phyloP scores from a whole-genome alignment of 2,113 vertebrate genomes.

The Phaethornis superciliosus region DNA sequence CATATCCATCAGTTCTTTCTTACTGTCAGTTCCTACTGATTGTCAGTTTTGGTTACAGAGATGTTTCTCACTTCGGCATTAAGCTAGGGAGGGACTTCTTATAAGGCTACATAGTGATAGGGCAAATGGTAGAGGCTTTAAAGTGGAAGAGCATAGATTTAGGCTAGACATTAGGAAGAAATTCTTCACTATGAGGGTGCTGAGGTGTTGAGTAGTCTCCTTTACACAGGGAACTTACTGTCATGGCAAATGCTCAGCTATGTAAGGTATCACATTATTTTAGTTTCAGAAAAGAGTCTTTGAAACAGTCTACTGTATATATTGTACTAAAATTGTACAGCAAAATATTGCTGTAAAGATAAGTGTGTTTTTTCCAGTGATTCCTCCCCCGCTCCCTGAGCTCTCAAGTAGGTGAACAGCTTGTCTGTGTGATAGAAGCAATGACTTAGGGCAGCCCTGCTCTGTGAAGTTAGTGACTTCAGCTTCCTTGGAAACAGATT shows the following conservation, averaged over 20 bases:
- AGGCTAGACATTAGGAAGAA: no score
- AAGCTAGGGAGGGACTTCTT: no score
- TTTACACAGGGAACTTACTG: not conserved
- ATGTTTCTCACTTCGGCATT: not conserved
- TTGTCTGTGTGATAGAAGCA: not conserved
- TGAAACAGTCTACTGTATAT: slow-evolving; percentile 22
- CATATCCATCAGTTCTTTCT: not conserved
- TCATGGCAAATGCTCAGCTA: slow-evolving; percentile 60
- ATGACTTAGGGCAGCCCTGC: not conserved
- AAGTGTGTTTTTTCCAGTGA: not conserved
- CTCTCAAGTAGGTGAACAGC: not conserved
- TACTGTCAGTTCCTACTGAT: not conserved
- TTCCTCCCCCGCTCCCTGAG: not conserved
- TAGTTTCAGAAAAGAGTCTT: slow-evolving; percentile 49
- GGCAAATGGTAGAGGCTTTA: no score
- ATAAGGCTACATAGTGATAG: no score
- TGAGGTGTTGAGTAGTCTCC: no score
- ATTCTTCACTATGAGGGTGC: no score
- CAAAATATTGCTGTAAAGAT: not conserved
- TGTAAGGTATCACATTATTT: slow-evolving; percentile 67
- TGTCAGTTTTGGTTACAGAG: not conserved
- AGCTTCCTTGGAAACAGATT: not conserved
- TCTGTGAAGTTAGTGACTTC: not conserved
- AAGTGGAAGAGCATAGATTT: no score
- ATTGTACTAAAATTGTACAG: slow-evolving; percentile 17